Evolutionary conservation across 64 coral and sea anemone genomes (phyloP), one percentile per base, ranked within the genome.

Genomic region (Exaiptasia diaphana): DNA sequence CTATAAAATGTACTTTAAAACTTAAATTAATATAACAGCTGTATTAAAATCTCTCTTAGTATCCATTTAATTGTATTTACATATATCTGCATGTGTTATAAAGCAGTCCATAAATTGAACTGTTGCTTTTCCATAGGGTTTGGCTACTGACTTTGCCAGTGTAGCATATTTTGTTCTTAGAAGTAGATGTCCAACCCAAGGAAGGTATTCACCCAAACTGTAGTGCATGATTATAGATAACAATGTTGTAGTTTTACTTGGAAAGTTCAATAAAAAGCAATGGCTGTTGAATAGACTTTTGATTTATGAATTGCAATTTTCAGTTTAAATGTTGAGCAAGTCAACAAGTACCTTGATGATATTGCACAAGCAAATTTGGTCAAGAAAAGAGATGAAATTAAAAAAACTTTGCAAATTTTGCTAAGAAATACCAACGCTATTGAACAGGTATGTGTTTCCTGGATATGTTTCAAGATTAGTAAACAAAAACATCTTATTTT

Each of bases 131-230:
- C n/a, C n/a, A n/a, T 54, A 75, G 72, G 69, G 91, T 70, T 75
- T 75, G 53, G 84, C 81, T 42, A 90, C 84, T 17, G 95, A 99
- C 59, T 99, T 99, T 89, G 95, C 95, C 4, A 88, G 85, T 80
- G 95, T 99, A 5, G 95, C 95, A 81, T 99, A 92, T 43, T 99
- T 99, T 99, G 95, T 99, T 52, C 79, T 99, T 37, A 91, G 88
- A 76, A 92, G 93, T 56, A 73, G 95, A 43, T 99, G 95, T 68
- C 95, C 89, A 68, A 81, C 73, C 23, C 88, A 83, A 41, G 95
- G 95, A 43, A 99, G 95, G 95, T 89, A 65, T 65, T 48, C 54
- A 59, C 4, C 15, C 26, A 20, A 52, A 22, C 50, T 53, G 35
- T 10, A 62, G 25, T 21, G 28, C 8, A 0, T 34, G 5, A 57